Evolutionary conservation across 2,888 invertebrate species (phyloP), one percentile per base, ranked within the genome.

Genomic region (Sylvicola fuscatus): DNA sequence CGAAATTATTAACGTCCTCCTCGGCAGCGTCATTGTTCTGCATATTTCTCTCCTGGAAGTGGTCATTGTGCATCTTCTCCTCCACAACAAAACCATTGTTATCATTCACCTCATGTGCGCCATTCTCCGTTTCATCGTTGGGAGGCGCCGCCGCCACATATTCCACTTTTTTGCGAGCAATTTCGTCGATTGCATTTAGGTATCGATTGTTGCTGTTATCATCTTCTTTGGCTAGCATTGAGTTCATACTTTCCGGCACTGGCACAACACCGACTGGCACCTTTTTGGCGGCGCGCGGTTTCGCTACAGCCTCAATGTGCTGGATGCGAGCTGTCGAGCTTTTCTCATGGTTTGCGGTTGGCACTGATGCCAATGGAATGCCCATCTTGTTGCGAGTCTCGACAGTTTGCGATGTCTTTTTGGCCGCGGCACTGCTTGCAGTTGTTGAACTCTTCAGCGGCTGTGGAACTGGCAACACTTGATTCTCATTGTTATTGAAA

Each of bases 51-150:
- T 42, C 42, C 15, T 41, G 38, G 10, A 42, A 37, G 34, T 43
- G 42, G 38, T 42, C 43, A 13, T 39, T 35, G 3, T 35, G 31
- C 29, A 39, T 41, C 11, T 39, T 41, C 2, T 44, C 42, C 17
- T 50, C 54, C 31, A 51, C 54, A 14, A 52, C 51, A 31, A 52
- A 44, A 21, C 52, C 50, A 38, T 49, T 46, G 14, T 45, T 43
- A 39, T 58, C 55, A 36, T 54, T 58, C 2, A 56, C 49, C 42
- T 58, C 58, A 38, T 54, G 56, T 2, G 55, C 57, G 3, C 52
- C 58, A 11, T 55, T 58, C 35, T 58, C 59, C 29, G 51, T 49
- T 28, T 51, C 49, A 16, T 41, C 35, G 14, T 41, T 41, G 10
- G 21, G 5, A 21, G 21, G 21, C 8, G 21, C 21, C 8, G 21